These are phyloP conservation scores for Nephrotoma appendiculata DNA, from an alignment of 2,888 invertebrate genomes.

Conservation along the genomic window DNA sequence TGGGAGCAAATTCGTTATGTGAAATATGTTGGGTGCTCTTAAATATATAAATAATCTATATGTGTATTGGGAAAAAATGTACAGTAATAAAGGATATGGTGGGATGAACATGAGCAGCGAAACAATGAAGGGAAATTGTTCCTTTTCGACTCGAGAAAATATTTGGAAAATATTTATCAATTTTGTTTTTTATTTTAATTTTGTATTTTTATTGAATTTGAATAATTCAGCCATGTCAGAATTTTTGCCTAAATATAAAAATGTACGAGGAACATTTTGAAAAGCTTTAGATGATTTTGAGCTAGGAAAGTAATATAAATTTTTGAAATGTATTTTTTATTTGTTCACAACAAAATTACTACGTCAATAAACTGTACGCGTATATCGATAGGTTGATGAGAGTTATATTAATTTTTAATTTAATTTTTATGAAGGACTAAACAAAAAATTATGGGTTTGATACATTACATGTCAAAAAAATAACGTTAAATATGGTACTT, in stretches of 20 bases:
- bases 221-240: not conserved
- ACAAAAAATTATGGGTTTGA: too few species aligned
- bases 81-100: not conserved
- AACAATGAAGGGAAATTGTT: not conserved
- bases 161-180: not conserved
- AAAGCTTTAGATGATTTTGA: not conserved
- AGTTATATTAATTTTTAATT: too few species aligned
- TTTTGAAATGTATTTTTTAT: not conserved
- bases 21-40: not conserved
- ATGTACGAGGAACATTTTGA: not conserved
- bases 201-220: not conserved
- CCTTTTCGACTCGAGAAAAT: not conserved
- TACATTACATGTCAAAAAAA: too few species aligned
- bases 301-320: not conserved
- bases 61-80: not conserved
- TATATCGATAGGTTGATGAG: not conserved
- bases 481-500: too few species aligned
- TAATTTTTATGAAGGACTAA: too few species aligned
- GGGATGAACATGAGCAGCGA: not conserved
- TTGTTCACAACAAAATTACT: not conserved
- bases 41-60: not conserved
- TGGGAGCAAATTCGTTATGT: not conserved
- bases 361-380: not conserved
- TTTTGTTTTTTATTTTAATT: not conserved
- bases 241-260: not conserved